phyloP scores from a whole-genome alignment of 2,113 vertebrate genomes.

The Cheilinus undulatus region DNA sequence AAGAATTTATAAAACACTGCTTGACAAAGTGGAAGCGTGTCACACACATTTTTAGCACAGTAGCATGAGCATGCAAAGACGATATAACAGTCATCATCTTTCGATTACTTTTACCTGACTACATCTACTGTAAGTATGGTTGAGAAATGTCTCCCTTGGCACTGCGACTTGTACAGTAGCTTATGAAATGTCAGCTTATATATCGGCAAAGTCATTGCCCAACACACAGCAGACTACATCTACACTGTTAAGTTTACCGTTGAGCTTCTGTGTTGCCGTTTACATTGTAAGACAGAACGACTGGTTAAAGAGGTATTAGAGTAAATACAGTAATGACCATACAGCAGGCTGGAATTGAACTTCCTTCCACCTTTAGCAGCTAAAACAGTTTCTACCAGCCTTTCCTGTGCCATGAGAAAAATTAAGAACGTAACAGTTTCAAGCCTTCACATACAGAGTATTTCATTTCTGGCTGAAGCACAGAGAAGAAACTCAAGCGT shows the following conservation, averaged over 20 bases:
- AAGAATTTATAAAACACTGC: constrained; percentile 40
- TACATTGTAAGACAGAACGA: constrained; percentile 75
- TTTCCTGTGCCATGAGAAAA: constrained; percentile 66
- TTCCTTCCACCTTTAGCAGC: constrained; percentile 71
- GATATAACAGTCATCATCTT: constrained; percentile 57
- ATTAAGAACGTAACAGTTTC: constrained; percentile 81
- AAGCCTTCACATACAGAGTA: constrained; percentile 73
- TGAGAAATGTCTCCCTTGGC: constrained; percentile 71
- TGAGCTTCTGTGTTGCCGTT: constrained; percentile 63
- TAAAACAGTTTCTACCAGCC: constrained; percentile 57
- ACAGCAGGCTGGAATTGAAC: constrained; percentile 67
- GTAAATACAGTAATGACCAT: constrained; percentile 74
- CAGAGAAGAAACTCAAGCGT: constrained; percentile 37
- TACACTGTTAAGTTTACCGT: constrained; percentile 65
- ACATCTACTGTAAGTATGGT: constrained; percentile 39
- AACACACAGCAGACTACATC: constrained; percentile 62
- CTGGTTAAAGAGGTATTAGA: constrained; percentile 79
- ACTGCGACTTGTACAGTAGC: constrained; percentile 67
- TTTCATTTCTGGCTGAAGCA: constrained; percentile 52
- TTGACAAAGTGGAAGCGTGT: constrained; percentile 49
- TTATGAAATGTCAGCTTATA: constrained; percentile 79
- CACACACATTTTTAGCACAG: constrained; percentile 51
- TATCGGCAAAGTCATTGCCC: constrained; percentile 56
- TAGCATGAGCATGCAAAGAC: constrained; percentile 75
- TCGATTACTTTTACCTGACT: constrained; percentile 51